Evolutionary conservation across 2,113 vertebrate genomes (phyloP), one percentile per base, ranked within the genome.

Genomic region (Bufo gargarizans): DNA sequence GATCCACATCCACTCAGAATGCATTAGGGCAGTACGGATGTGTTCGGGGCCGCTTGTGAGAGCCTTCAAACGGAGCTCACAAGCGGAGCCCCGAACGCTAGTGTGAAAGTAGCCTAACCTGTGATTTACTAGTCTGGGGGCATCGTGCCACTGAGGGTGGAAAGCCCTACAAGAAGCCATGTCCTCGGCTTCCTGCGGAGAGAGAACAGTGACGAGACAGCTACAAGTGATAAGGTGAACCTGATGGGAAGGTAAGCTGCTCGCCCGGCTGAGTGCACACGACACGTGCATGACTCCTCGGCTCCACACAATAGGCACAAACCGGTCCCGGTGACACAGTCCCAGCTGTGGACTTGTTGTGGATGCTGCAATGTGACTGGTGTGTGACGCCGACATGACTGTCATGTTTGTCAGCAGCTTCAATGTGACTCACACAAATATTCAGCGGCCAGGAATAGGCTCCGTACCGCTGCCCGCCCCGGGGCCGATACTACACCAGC

Each of bases 361-460:
- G 61, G 45, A 19, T 9, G 61, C 79, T 63, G 58, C 20, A 33
- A 83, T 22, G 81, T 69, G 78, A 82, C 53, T 79, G 77, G 13
- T 33, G 53, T 56, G 22, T 83, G 81, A 83, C 61, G 17, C 81
- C 0, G 47, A 5, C 56, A 55, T 79, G 58, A 86, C 47, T 65
- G 10, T 10, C 43, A 53, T 69, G 59, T 76, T 79, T 16, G n/a
- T 65, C 50, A 67, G 49, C 85, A 79, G 76, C 43, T 86, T 13
- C 20, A 20, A 19, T 63, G 47, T 86, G 85, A 86, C 43, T 86
- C 85, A 86, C 58, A 45, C 12, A 10, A 58, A 58, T 58, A 11
- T 58, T 6, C 4, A 7, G 11, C 56, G 8, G 56, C 56, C 56
- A 77, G 84, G 72, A 86, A 78, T 59, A 65, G 58, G 17, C 14